Conservation (phyloP, 2,797 vertebrate species). For the Xiphorhynchus erythropygius region DNA sequence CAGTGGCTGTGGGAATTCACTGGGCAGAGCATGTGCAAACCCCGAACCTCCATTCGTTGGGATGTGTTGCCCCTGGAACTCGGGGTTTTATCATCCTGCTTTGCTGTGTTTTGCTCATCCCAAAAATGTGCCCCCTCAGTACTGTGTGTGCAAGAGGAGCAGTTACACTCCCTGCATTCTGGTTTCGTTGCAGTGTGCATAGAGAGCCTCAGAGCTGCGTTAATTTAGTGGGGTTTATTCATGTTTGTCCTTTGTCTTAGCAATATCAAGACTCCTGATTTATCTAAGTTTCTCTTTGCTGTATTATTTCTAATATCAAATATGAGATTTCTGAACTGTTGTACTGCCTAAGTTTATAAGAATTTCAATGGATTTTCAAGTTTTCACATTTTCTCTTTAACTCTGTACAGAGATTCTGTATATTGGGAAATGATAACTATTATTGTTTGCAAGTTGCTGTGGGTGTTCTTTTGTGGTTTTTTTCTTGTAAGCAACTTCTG, state of each 20-base stretch:
- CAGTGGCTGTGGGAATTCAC: background rate
- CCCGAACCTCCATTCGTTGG: background rate
- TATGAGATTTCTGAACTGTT: background rate
- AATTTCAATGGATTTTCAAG: background rate
- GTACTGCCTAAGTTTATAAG: background rate
- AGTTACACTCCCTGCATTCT: background rate
- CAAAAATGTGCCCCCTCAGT: background rate
- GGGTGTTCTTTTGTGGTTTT: background rate
- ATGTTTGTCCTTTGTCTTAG: background rate
- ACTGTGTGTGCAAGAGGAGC: background rate
- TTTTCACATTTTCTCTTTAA: background rate
- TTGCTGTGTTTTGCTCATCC: background rate
- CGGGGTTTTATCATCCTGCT: background rate
- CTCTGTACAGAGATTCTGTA: background rate
- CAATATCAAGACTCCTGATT: background rate
- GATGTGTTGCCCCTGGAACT: background rate
- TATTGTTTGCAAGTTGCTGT: background rate
- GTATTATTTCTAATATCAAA: background rate
- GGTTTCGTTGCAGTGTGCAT: background rate
- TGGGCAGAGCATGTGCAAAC: background rate
- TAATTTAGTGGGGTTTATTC: background rate
- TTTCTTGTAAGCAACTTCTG: background rate
- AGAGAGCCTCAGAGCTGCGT: background rate
- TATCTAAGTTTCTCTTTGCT: background rate
- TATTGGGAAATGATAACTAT: background rate